phyloP scores from a whole-genome alignment of 23 tunicate genomes.

The Styela plicata region DNA sequence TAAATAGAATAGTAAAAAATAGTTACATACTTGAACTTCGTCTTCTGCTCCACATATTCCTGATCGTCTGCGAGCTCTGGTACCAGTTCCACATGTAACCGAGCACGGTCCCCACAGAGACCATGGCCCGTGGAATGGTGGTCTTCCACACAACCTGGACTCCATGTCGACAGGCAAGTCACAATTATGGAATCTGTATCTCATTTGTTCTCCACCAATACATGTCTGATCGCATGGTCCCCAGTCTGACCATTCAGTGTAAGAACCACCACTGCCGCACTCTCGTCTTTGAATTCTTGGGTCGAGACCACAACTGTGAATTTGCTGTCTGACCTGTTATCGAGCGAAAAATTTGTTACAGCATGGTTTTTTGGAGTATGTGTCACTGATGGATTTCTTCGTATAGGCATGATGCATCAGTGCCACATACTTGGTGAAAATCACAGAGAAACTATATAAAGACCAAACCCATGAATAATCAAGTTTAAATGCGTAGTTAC shows the following conservation, averaged over 20 bases:
- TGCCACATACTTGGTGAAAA: no score
- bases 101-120: conserved; percentile 76
- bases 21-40: conserved; percentile 29
- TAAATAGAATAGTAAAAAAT: not conserved
- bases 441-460: no score
- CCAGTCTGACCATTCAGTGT: conserved; percentile 43
- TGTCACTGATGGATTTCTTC: no score
- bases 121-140: conserved; percentile 67
- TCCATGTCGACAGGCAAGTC: conserved; percentile 49
- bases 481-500: no score
- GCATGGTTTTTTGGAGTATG: no score
- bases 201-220: conserved; percentile 29
- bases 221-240: conserved; percentile 37
- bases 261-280: conserved; percentile 41
- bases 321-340: conserved; percentile 16
- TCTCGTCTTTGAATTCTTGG: conserved; percentile 28
- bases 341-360: no score
- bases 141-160: conserved; percentile 52
- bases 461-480: no score
- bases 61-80: conserved; percentile 38
- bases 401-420: no score
- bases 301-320: conserved; percentile 23
- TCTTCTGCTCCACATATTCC: conserved; percentile 69
- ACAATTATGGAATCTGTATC: conserved; percentile 70
- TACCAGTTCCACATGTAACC: conserved; percentile 65